These are phyloP conservation scores for Ephestia elutella DNA, from an alignment of 1,140 invertebrate species.

Conservation along the genomic window DNA sequence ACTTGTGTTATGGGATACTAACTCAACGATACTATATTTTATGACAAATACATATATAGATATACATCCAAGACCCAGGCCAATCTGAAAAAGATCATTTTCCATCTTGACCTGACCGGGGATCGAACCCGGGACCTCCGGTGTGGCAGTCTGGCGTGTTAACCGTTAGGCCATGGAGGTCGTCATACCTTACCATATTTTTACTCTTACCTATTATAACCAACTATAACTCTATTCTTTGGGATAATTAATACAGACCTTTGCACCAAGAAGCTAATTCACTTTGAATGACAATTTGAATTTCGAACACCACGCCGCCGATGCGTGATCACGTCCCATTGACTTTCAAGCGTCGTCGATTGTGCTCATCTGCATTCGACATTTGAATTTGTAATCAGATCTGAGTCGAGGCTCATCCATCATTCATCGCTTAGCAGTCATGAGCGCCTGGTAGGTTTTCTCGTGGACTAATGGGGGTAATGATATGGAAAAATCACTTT, in stretches of 20 bases:
- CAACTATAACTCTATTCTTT: too few relatives aligned
- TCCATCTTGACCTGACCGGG: too few relatives aligned
- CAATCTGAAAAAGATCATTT: too few relatives aligned
- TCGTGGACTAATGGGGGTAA: neutral
- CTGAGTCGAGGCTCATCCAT: slow-evolving; percentile 50
- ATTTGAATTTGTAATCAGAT: slow-evolving; percentile 67
- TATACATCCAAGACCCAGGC: too few relatives aligned
- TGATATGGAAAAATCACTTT: neutral
- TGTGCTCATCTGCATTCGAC: slow-evolving; percentile 52
- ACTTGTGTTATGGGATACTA: too few relatives aligned
- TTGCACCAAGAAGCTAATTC: slow-evolving; percentile 6
- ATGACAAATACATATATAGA: too few relatives aligned
- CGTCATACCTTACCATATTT: too few relatives aligned
- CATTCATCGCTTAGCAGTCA: slow-evolving; percentile 38
- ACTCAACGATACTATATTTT: too few relatives aligned
- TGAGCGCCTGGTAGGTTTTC: slow-evolving; percentile 1
- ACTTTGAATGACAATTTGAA: slow-evolving; percentile 44
- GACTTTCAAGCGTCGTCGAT: slow-evolving; percentile 45
- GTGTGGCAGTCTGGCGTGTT: too few relatives aligned
- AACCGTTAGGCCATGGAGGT: too few relatives aligned
- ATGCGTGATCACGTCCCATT: slow-evolving; percentile 48
- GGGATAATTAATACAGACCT: neutral
- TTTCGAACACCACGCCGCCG: slow-evolving; percentile 26
- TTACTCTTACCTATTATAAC: too few relatives aligned
- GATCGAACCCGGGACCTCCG: too few relatives aligned